phyloP scores from a whole-genome alignment of 1,140 invertebrate genomes.

The Telenomus remus region DNA sequence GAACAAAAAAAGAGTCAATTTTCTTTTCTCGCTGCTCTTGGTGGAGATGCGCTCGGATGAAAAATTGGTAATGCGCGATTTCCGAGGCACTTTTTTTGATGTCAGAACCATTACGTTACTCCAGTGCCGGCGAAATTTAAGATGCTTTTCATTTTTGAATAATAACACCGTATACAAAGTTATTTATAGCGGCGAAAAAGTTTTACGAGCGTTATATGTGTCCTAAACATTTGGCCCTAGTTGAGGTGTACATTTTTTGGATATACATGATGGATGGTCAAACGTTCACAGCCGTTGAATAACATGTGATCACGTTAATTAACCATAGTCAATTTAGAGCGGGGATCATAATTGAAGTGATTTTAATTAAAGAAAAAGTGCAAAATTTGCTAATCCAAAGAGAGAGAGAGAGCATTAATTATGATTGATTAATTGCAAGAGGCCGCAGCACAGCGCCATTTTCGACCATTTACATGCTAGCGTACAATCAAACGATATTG shows the following conservation, averaged over 20 bases:
- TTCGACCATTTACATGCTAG: conserved; percentile 22
- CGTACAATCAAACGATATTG: conserved; percentile 25
- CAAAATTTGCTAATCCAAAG: not conserved
- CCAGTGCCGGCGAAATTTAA: too few species aligned
- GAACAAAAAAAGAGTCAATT: conserved; percentile 11
- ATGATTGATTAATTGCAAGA: conserved; percentile 27
- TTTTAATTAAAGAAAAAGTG: not conserved
- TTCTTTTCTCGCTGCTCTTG: conserved; percentile 2
- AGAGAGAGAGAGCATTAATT: conserved; percentile 14
- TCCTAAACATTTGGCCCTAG: too few species aligned
- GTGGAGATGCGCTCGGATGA: not conserved
- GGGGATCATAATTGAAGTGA: not conserved
- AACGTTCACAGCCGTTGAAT: not conserved
- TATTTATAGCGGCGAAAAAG: too few species aligned
- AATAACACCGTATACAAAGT: too few species aligned
- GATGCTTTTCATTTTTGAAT: too few species aligned
- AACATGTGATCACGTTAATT: not conserved
- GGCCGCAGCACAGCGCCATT: conserved; percentile 6
- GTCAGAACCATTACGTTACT: not conserved
- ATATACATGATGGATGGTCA: not conserved
- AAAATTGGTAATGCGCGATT: not conserved
- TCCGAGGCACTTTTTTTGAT: not conserved
- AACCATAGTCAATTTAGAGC: not conserved
- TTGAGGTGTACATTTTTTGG: not conserved
- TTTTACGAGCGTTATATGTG: too few species aligned